Base-by-base conservation (phyloP, 2,888 invertebrate genomes). In the Cactoblastis cactorum region DNA sequence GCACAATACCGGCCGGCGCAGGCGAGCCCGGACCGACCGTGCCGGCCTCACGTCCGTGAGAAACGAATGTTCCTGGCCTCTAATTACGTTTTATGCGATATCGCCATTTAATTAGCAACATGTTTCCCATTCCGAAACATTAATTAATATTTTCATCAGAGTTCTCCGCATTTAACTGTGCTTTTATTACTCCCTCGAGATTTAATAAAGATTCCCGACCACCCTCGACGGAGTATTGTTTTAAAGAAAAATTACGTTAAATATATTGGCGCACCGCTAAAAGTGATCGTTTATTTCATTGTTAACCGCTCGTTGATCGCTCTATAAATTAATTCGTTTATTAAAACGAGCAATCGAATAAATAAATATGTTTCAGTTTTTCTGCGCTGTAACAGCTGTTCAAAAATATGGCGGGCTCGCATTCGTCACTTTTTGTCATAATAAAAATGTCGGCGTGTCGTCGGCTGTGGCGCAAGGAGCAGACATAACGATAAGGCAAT, bases 131-230 rank as follows among this genome's bases (percentile, higher is more conserved):
- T 86, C 81, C 83, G 78, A 81, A 83, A 86, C 86, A 85, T 86
- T 87, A 87, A 88, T 88, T 88, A 87, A 88, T 88, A 87, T 87
- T 87, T 88, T 86, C 86, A 87, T 85, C 85, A 82, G 85, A 82
- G 80, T 83, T 84, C 83, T 74, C 81, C 80, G 80, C 85, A 82
- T 87, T 85, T 84, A 84, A 86, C 82, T 85, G 87, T 86, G 81
- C 82, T 83, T 88, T 88, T 88, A 86, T 86, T 85, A 78, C 80
- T 80, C 81, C 79, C 78, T 82, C 76, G 83, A 83, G 85, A 87
- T 87, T 88, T 83, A 87, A 87, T 88, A 88, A 87, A 83, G 84
- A 85, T 87, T 86, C 84, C 74, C 81, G 86, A 83, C 87, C 87
- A 83, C 86, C 83, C 83, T 78, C 80, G 77, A 70, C 71, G 80